Conservation (phyloP, 2,888 invertebrate species). For the Lepidocyrtinus sp. region DNA sequence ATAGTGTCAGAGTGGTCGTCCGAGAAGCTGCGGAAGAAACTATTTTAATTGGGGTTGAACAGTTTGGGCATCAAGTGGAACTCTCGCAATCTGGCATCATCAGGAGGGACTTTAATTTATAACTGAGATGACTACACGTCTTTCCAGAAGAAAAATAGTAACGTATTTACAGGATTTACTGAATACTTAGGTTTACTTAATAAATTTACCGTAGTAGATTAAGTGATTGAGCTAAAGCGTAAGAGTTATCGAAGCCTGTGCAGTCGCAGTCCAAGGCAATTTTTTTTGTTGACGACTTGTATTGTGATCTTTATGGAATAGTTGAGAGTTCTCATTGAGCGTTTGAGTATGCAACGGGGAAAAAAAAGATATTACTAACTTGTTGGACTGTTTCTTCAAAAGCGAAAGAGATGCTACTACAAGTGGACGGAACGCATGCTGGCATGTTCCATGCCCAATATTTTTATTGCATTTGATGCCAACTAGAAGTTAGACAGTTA, state of each 20-base stretch:
- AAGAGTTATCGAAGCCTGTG: too few species aligned
- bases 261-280: too few species aligned
- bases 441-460: not conserved
- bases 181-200: not conserved
- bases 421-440: not conserved
- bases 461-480: not conserved
- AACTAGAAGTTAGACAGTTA: not conserved
- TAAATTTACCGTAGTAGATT: too few species aligned
- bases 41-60: conserved; percentile 78
- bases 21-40: conserved; percentile 78
- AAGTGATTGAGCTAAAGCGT: too few species aligned
- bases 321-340: too few species aligned
- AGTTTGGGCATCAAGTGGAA: not conserved
- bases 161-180: not conserved
- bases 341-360: too few species aligned
- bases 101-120: not conserved
- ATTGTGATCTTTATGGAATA: too few species aligned
- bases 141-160: conserved; percentile 43
- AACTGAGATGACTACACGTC: conserved; percentile 55
- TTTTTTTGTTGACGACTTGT: too few species aligned
- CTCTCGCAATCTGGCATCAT: not conserved
- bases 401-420: too few species aligned
- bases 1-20: conserved; percentile 88
- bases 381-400: too few species aligned
- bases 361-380: too few species aligned